Evolutionary conservation across 2,888 invertebrate species (phyloP), one percentile per base, ranked within the genome.

Genomic region (Ochlodes sylvanus): DNA sequence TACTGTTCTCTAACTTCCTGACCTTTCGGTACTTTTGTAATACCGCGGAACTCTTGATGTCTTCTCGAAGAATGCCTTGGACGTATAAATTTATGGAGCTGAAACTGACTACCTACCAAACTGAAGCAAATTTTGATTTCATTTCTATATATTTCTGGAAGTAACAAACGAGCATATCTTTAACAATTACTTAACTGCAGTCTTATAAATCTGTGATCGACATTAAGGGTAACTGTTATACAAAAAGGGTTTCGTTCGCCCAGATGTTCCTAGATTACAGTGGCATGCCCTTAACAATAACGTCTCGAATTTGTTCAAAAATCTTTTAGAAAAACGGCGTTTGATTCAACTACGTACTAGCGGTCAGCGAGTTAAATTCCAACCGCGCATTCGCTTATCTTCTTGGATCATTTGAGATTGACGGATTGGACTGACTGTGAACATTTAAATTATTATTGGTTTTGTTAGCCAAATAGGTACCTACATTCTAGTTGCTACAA

Each of bases 1-100:
- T 47, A 47, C 44, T 47, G 44, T 47, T 47, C n/a, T 47, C 44
- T 47, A 47, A 47, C 44, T 17, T 47, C 44, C 44, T 47, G 44
- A 47, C 44, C 44, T 47, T 47, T 47, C 44, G 7, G 17, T 17
- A 47, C 10, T 50, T 50, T 50, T 50, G 19, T 50, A 50, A 50
- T 44, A 15, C 3, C 9, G 19, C 12, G 19, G 50, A 50, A 50
- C 7, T 12, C 38, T 12, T 9, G 17, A 9, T 47, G 17, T 47
- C 47, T 47, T 17, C 47, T 17, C 7, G 17, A 47, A 47, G 15
- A 17, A 17, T 14, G 7, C 47, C 47, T 9, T 47, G 7, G n/a
- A 9, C 17, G 17, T 47, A 47, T 12, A n/a, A n/a, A n/a, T 7
- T 38, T 38, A 9, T 38, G 38, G 47, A 17, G 47, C 47, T 47